Evolutionary conservation across 2,797 vertebrate genomes (phyloP).

Genomic region (Apogon talboti): DNA sequence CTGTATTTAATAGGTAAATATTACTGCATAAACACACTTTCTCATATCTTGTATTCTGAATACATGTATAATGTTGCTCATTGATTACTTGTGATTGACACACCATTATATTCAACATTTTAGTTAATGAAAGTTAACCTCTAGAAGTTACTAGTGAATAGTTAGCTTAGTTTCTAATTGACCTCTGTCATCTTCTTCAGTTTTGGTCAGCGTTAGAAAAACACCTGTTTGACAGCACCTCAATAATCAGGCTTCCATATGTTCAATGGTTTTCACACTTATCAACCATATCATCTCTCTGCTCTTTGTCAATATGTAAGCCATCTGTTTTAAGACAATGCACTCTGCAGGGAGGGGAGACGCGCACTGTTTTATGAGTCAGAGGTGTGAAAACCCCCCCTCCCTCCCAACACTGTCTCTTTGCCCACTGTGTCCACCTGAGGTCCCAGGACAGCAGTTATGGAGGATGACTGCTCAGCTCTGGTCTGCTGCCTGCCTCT

Average conservation of each 20-base stretch:
- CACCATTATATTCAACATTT: too few relatives aligned
- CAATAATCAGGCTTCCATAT: conserved; percentile 69
- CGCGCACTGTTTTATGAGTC: conserved; percentile 66
- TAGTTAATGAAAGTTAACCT: too few relatives aligned
- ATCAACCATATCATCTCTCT: conserved; percentile 68
- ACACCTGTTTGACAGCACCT: conserved; percentile 66
- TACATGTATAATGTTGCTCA: too few relatives aligned
- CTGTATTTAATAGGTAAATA: too few relatives aligned
- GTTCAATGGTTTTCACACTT: conserved; percentile 70
- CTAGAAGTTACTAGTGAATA: too few relatives aligned
- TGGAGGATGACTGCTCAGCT: conserved; percentile 73
- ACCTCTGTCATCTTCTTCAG: conserved; percentile 17
- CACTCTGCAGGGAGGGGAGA: conserved; percentile 51
- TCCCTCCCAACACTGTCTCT: conserved; percentile 37
- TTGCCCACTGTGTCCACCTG: conserved; percentile 76
- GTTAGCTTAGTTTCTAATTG: not conserved
- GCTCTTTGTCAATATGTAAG: conserved; percentile 73
- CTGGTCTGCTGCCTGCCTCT: conserved; percentile 72
- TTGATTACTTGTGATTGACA: too few relatives aligned
- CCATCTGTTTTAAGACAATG: conserved; percentile 77
- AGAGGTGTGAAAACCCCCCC: conserved; percentile 73
- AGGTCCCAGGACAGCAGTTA: conserved; percentile 82
- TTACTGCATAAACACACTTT: too few relatives aligned
- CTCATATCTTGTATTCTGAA: too few relatives aligned
- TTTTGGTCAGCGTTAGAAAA: conserved; percentile 1